phyloP scores from a whole-genome alignment of 2,797 vertebrate species.

The Sylvilagus floridanus region DNA sequence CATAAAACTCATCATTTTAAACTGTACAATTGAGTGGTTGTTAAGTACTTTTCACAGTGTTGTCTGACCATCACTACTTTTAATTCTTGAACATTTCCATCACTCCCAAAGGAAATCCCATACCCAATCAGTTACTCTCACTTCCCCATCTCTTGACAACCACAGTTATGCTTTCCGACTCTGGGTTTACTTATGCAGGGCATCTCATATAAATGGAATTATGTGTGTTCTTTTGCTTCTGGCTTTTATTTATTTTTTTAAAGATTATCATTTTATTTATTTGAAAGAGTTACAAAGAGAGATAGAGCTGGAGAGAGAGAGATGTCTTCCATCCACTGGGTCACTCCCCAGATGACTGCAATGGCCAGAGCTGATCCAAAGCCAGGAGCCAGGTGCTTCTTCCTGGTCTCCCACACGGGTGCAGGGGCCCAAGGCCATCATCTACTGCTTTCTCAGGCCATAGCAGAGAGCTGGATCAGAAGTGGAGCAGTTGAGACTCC shows the following conservation, averaged over 20 bases:
- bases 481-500: too few relatives aligned
- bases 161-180: not conserved
- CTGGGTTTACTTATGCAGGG: not conserved
- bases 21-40: not conserved
- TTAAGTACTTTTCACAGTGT: not conserved
- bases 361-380: too few relatives aligned
- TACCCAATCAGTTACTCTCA: not conserved
- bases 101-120: not conserved
- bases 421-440: too few relatives aligned
- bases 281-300: too few relatives aligned
- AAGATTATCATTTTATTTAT: too few relatives aligned
- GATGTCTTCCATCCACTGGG: too few relatives aligned
- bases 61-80: not conserved
- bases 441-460: too few relatives aligned
- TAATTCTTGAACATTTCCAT: not conserved
- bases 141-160: not conserved
- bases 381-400: too few relatives aligned
- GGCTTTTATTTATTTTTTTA: not conserved
- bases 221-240: not conserved
- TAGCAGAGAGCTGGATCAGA: too few relatives aligned
- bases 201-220: not conserved
- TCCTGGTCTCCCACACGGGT: too few relatives aligned
- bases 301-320: too few relatives aligned
- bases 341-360: too few relatives aligned
- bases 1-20: not conserved